These are phyloP conservation scores for Scyliorhinus canicula DNA, from an alignment of 2,797 vertebrate species.

Conservation along the genomic window DNA sequence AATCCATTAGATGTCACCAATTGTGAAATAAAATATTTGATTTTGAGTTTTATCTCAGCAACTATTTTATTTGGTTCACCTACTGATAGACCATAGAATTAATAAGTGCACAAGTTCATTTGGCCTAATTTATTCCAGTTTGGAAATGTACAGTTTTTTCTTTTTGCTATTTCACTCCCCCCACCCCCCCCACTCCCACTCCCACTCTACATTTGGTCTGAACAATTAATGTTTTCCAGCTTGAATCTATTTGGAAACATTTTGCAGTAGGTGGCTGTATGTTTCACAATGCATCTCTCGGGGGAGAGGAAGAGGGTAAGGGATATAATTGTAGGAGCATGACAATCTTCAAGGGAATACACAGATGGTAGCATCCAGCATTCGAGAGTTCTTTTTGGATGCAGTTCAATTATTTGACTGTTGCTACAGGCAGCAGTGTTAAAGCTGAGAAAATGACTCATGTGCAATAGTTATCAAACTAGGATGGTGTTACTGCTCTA, in stretches of 20 bases:
- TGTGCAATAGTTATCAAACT: neutral
- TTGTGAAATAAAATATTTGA: neutral
- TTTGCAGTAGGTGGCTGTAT: neutral
- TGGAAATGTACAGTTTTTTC: neutral
- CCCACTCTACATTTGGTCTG: no score
- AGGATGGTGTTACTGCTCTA: neutral
- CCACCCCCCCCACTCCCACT: no score
- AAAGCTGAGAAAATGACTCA: neutral
- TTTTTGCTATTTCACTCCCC: neutral
- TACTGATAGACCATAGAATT: no score
- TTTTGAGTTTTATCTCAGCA: neutral
- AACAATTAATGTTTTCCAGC: neutral
- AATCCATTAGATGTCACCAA: neutral
- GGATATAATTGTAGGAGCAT: neutral
- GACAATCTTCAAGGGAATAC: neutral
- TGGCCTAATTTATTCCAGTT: neutral
- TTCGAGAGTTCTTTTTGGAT: neutral
- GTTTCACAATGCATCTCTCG: neutral
- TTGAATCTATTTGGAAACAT: neutral
- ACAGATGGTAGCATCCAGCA: neutral
- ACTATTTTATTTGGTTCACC: no score
- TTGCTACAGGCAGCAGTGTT: neutral
- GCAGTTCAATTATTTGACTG: neutral
- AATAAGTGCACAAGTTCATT: no score
- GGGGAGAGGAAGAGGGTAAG: neutral